Percentiles rank a stretch among this genome's conserved stretches.
These are phyloP conservation scores for Galeruca laticollis DNA, from an alignment of 2,888 invertebrate species.

Conservation along the genomic window DNA sequence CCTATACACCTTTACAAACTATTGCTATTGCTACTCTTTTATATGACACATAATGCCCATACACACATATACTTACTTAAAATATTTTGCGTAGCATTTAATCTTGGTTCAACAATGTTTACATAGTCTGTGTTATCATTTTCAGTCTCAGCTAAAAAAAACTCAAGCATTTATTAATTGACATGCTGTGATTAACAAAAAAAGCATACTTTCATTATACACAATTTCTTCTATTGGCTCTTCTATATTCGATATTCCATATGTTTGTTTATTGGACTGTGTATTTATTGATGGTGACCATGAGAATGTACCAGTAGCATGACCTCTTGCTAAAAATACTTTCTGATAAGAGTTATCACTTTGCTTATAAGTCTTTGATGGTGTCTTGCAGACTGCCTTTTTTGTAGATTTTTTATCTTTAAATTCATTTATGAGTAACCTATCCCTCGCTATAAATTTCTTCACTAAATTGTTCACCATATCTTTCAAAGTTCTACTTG, in stretches of 20 bases:
- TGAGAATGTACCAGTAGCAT: neutral
- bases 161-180: neutral
- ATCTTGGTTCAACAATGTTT: too few relatives aligned
- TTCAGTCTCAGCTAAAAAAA: slow-evolving; percentile 2
- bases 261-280: neutral
- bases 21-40: too few relatives aligned
- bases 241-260: slow-evolving; percentile 1
- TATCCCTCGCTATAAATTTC: neutral
- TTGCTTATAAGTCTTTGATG: neutral
- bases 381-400: slow-evolving; percentile 1
- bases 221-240: neutral
- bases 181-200: slow-evolving; percentile 4
- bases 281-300: neutral
- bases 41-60: too few relatives aligned
- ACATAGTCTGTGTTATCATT: slow-evolving; percentile 1
- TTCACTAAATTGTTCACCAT: neutral
- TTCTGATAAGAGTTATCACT: neutral
- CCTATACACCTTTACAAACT: too few relatives aligned
- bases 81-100: too few relatives aligned
- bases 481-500: neutral
- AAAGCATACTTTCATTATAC: slow-evolving; percentile 4
- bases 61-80: too few relatives aligned
- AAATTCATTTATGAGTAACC: too few relatives aligned
- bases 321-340: neutral
- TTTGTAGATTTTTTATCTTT: too few relatives aligned